Conservation (phyloP, 2,113 vertebrate species). For the Cyanoderma ruficeps region DNA sequence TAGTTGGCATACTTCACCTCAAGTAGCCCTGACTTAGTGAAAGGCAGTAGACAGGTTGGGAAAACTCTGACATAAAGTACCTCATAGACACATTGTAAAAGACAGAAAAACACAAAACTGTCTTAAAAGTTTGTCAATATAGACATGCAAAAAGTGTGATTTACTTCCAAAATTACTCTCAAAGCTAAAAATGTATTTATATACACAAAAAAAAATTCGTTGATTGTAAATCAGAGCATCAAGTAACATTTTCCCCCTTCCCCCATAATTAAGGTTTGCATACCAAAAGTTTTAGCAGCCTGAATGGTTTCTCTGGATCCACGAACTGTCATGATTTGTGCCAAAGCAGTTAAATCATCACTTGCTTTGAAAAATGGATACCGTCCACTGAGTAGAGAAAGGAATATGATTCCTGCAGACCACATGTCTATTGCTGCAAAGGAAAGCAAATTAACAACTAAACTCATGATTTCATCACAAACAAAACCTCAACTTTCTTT, state of each 20-base stretch:
- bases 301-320: constrained; percentile 91
- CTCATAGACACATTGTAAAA: background rate
- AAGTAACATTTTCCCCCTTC: background rate
- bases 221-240: background rate
- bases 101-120: background rate
- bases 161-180: background rate
- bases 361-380: constrained; percentile 98
- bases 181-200: background rate
- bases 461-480: background rate
- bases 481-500: background rate
- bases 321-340: constrained; percentile 96
- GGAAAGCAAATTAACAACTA: constrained; percentile 48
- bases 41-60: background rate
- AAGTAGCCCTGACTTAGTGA: background rate
- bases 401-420: constrained; percentile 95
- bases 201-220: background rate
- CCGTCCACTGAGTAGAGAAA: constrained; percentile 92
- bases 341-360: constrained; percentile 93
- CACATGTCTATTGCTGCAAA: constrained; percentile 94
- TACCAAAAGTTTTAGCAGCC: constrained; percentile 92
- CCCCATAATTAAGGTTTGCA: constrained; percentile 54
- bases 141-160: background rate
- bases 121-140: background rate
- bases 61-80: background rate
- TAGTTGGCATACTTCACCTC: constrained; percentile 12